Evolutionary conservation across 2,888 invertebrate genomes (phyloP).

Genomic region (Tinea trinotella): DNA sequence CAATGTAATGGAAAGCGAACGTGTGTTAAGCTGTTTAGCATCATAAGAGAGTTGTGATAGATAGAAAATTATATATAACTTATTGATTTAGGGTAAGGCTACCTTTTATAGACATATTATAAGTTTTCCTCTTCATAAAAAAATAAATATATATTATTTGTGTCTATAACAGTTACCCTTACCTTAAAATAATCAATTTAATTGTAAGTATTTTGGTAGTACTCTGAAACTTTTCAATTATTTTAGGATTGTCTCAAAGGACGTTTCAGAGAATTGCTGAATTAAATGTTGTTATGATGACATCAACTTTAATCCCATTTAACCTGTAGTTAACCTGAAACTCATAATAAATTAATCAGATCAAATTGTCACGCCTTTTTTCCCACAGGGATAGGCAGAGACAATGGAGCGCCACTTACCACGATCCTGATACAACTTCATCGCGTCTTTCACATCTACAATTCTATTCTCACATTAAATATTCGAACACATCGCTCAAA

Average conservation of each 20-base stretch:
- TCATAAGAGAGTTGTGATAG: slow-evolving; percentile 2
- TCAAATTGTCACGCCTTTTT: no score
- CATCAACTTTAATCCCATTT: slow-evolving; percentile 7
- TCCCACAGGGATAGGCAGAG: no score
- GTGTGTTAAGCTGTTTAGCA: not conserved
- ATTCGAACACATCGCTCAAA: no score
- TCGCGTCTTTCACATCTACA: no score
- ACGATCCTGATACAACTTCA: no score
- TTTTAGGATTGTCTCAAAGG: not conserved
- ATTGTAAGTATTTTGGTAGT: not conserved
- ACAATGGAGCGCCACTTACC: no score
- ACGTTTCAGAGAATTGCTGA: slow-evolving; percentile 3
- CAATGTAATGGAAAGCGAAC: no score
- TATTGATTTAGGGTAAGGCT: not conserved
- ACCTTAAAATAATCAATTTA: not conserved
- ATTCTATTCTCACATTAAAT: no score
- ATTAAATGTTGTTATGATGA: slow-evolving; percentile 6
- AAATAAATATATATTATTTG: no score
- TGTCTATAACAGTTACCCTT: not conserved
- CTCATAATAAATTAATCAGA: no score
- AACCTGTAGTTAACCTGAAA: no score
- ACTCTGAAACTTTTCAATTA: not conserved
- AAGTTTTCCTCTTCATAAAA: not conserved
- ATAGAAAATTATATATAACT: not conserved
- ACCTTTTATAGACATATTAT: not conserved